Percentiles rank a stretch among this genome's conserved stretches.
These are phyloP conservation scores for Scolopax bukidnonensis DNA, from an alignment of 2,797 vertebrate species.

Conservation along the genomic window DNA sequence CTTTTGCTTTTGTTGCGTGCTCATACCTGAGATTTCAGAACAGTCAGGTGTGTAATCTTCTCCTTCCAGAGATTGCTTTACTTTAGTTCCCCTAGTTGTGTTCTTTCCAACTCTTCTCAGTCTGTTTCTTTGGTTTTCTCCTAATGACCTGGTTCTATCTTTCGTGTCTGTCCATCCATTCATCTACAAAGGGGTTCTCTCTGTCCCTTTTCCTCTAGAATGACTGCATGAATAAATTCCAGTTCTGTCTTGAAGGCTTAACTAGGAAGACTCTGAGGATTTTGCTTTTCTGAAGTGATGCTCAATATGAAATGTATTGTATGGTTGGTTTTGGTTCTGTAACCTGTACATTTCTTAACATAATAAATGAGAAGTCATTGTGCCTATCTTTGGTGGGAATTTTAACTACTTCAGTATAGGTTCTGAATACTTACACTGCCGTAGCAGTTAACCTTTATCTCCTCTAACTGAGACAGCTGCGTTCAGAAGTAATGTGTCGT, in stretches of 20 bases:
- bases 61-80: not conserved
- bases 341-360: not conserved
- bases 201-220: not conserved
- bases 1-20: not conserved
- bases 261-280: not conserved
- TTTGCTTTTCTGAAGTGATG: not conserved
- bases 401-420: not conserved
- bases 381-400: not conserved
- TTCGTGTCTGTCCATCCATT: not conserved
- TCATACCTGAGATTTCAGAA: not conserved
- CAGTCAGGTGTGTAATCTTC: not conserved
- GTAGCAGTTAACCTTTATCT: conserved; percentile 17
- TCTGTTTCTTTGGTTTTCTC: not conserved
- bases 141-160: not conserved
- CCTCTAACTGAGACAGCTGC: not conserved
- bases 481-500: not conserved
- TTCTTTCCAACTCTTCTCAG: not conserved
- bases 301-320: not conserved
- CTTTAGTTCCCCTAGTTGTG: not conserved
- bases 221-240: not conserved
- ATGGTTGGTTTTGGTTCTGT: not conserved
- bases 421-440: not conserved
- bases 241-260: not conserved
- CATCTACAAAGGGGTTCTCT: not conserved
- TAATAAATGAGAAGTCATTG: not conserved